Evolutionary conservation across 2,888 invertebrate species (phyloP).

Genomic region (Heliconius hortense): DNA sequence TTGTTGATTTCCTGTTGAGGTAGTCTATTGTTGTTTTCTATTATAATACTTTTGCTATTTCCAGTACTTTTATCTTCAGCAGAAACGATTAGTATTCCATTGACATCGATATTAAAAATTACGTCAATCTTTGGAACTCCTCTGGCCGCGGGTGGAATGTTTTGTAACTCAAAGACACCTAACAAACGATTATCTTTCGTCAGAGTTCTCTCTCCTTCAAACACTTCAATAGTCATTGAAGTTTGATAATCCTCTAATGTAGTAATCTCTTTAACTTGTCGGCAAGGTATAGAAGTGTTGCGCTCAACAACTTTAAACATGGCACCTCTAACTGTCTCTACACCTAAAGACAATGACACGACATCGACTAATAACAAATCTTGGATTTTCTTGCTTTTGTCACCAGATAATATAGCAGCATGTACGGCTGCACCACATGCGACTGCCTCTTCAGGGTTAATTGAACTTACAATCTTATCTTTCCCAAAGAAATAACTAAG

Average conservation of each 20-base stretch:
- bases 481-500: constrained; percentile 59
- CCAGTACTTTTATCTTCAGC: constrained; percentile 63
- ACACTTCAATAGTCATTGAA: constrained; percentile 66
- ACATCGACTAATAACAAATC: constrained; percentile 61
- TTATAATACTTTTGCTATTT: constrained; percentile 52
- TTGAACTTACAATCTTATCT: constrained; percentile 50
- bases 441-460: constrained; percentile 69
- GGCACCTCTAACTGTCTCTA: constrained; percentile 64
- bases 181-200: constrained; percentile 66
- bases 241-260: constrained; percentile 66
- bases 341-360: constrained; percentile 64
- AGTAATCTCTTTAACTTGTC: constrained; percentile 60
- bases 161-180: constrained; percentile 60
- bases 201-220: constrained; percentile 65
- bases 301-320: constrained; percentile 66
- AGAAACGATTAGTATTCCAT: constrained; percentile 62
- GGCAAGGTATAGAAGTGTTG: constrained; percentile 66
- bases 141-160: constrained; percentile 65
- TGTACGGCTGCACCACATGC: constrained; percentile 69
- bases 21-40: constrained; percentile 58
- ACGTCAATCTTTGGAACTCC: constrained; percentile 64
- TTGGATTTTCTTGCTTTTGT: constrained; percentile 52
- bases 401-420: constrained; percentile 60
- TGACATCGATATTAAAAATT: constrained; percentile 62
- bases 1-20: constrained; percentile 55